Conservation (phyloP, 2,113 vertebrate genomes). For the Callorhinus ursinus region DNA sequence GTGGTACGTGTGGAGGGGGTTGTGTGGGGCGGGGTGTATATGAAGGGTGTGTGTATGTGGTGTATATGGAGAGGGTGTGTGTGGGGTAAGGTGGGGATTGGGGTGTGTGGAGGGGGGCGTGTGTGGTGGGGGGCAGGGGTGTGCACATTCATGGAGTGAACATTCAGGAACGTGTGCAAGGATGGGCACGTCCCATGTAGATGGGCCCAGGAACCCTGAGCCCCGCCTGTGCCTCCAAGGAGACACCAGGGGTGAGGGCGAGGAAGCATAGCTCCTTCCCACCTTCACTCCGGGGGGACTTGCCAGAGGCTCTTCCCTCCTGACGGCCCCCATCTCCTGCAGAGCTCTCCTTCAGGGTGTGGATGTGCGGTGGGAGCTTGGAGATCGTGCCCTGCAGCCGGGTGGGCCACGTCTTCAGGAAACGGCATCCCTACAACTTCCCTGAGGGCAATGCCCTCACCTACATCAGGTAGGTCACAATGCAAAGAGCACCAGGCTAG, state of each 20-base stretch:
- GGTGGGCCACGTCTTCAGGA: slow-evolving; percentile 98
- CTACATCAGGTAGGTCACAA: slow-evolving; percentile 95
- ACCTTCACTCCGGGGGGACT: not conserved
- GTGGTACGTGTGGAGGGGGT: not conserved
- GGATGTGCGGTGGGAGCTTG: slow-evolving; percentile 99
- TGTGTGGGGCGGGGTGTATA: not conserved
- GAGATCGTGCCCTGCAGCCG: slow-evolving; percentile 99
- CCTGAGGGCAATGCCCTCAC: slow-evolving; percentile 98
- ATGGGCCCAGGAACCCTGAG: not conserved
- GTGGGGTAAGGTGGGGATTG: not conserved
- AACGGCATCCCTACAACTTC: slow-evolving; percentile 98
- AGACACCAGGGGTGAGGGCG: not conserved
- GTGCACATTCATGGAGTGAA: too few species aligned
- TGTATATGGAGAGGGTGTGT: not conserved
- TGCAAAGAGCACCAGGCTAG: not conserved
- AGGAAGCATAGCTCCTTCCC: not conserved
- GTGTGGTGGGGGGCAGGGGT: not conserved
- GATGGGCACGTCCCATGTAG: too few species aligned
- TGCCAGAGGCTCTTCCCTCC: not conserved
- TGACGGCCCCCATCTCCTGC: slow-evolving; percentile 79
- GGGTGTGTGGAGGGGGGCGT: not conserved
- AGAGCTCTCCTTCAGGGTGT: slow-evolving; percentile 99
- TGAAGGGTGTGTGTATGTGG: rapidly evolving
- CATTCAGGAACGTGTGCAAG: not conserved
- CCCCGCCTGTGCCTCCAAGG: not conserved